These are phyloP conservation scores for Campoletis raptor DNA, from an alignment of 2,888 invertebrate species.

Conservation along the genomic window DNA sequence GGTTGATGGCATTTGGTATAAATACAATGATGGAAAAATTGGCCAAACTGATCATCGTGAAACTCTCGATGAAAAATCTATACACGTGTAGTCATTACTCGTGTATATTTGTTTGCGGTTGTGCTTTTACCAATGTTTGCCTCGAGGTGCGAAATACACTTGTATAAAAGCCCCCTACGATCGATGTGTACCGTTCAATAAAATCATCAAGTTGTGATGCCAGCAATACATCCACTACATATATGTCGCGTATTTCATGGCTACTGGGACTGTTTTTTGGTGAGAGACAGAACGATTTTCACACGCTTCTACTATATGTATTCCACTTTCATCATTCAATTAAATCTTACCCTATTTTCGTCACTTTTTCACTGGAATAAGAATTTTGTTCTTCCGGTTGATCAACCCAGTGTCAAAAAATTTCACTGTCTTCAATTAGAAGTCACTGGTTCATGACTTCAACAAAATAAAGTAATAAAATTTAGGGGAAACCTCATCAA, in stretches of 20 bases:
- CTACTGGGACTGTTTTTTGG: slow-evolving; percentile 6
- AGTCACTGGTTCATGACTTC: not conserved
- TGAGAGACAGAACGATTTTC: slow-evolving; percentile 20
- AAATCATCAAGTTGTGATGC: slow-evolving; percentile 68
- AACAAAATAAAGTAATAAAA: not conserved
- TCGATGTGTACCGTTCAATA: slow-evolving; percentile 67
- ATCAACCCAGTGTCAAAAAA: not conserved
- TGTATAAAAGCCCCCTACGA: slow-evolving; percentile 46
- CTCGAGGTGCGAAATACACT: slow-evolving; percentile 62
- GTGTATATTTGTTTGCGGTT: slow-evolving; percentile 65
- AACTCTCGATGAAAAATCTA: slow-evolving; percentile 44
- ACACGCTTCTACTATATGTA: slow-evolving; percentile 3
- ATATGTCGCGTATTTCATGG: slow-evolving; percentile 13
- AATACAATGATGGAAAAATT: slow-evolving; percentile 42
- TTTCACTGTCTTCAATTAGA: not conserved
- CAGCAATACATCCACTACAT: slow-evolving; percentile 12
- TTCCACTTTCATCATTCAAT: slow-evolving; percentile 9
- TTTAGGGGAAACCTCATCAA: not conserved
- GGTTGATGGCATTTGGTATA: not conserved
- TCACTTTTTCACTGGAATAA: not conserved
- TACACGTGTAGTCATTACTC: slow-evolving; percentile 38
- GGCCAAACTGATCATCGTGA: slow-evolving; percentile 55
- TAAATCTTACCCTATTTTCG: not conserved
- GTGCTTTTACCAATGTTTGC: slow-evolving; percentile 66
- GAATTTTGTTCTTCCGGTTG: slow-evolving; percentile 22